Conservation (phyloP, 2,113 vertebrate species). For the Zosterops japonicus region DNA sequence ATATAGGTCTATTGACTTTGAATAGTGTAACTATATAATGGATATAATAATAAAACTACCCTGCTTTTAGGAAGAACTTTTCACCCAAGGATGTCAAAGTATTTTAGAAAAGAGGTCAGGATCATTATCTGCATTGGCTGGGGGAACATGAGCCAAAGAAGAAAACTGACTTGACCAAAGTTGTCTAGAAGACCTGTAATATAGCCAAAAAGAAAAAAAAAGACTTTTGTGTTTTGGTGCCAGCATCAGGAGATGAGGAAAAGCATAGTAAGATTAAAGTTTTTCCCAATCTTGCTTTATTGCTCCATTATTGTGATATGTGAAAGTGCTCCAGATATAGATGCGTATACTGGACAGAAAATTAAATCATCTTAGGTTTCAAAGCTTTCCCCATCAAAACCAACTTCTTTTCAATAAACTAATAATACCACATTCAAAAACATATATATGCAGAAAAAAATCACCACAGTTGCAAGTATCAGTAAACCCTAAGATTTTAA, state of each 20-base stretch:
- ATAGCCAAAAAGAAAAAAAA: background rate
- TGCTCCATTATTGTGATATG: background rate
- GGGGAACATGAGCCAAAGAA: background rate
- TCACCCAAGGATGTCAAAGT: constrained; percentile 41
- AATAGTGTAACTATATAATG: constrained; percentile 45
- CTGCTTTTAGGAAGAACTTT: constrained; percentile 50
- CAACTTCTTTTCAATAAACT: background rate
- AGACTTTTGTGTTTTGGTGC: background rate
- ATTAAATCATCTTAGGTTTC: background rate
- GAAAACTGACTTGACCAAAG: constrained; percentile 51
- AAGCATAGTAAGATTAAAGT: background rate
- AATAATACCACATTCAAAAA: background rate
- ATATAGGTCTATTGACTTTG: constrained; percentile 39
- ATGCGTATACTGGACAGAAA: background rate
- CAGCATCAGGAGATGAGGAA: background rate
- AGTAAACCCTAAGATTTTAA: background rate
- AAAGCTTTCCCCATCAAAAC: background rate
- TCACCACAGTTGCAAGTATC: background rate
- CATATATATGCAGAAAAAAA: background rate
- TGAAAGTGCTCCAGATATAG: background rate
- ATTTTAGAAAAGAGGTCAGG: constrained; percentile 62
- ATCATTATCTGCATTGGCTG: constrained; percentile 48
- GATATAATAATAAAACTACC: constrained; percentile 44
- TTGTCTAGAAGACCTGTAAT: background rate
- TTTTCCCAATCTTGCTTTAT: background rate